Evolutionary conservation across 2,797 vertebrate species (phyloP).

Genomic region (Acanthornis magna): DNA sequence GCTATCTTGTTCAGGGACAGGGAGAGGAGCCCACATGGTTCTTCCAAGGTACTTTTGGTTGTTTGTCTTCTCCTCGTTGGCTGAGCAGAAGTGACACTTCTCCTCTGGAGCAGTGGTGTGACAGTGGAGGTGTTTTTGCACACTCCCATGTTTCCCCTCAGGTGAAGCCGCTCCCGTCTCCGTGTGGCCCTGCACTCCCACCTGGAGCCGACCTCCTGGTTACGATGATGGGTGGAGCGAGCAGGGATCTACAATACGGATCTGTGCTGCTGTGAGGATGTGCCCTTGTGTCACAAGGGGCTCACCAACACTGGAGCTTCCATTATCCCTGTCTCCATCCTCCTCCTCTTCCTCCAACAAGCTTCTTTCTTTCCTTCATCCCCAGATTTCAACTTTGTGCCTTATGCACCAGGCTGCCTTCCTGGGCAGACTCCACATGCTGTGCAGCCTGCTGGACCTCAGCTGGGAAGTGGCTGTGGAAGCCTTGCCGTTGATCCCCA

Average conservation of each 20-base stretch:
- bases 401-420: not conserved
- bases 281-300: not conserved
- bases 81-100: not conserved
- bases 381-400: not conserved
- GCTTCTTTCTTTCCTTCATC: not conserved
- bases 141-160: not conserved
- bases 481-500: not conserved
- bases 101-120: not conserved
- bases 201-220: constrained; percentile 21
- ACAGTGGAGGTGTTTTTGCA: not conserved
- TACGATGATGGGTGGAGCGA: constrained; percentile 20
- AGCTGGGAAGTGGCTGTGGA: not conserved
- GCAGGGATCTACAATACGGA: not conserved
- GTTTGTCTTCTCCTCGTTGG: not conserved
- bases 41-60: not conserved
- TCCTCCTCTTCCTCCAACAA: constrained; percentile 10
- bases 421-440: not conserved
- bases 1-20: not conserved
- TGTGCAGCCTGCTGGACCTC: not conserved
- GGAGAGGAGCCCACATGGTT: not conserved
- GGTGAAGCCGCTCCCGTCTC: not conserved
- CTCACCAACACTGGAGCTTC: constrained; percentile 40
- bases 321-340: not conserved
- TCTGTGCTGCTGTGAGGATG: constrained; percentile 25
- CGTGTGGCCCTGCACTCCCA: not conserved